Percentiles rank a stretch among this genome's conserved stretches.
Conservation (phyloP, 2,888 invertebrate species). For the Lottia gigantea region DNA sequence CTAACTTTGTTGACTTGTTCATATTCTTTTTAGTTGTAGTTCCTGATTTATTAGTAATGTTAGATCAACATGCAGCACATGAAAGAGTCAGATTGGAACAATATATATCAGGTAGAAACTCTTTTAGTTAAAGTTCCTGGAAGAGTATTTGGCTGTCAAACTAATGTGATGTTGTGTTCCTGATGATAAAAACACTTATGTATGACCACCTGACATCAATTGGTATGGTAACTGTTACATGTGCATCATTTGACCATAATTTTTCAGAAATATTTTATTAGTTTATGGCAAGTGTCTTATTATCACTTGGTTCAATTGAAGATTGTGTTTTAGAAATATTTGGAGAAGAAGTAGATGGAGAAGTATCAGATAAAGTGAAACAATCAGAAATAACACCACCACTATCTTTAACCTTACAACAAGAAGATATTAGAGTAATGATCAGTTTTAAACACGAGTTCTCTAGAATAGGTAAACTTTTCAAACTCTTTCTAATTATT, state of each 20-base stretch:
- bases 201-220: no score
- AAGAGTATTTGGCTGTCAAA: not conserved
- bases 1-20: no score
- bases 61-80: constrained; percentile 91
- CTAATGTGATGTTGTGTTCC: not conserved
- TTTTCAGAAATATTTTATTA: no score
- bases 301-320: no score
- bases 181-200: no score
- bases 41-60: constrained; percentile 51
- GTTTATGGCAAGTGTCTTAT: no score
- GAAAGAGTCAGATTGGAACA: constrained; percentile 84
- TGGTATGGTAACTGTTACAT: no score
- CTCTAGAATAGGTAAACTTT: constrained; percentile 71
- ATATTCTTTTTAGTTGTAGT: constrained; percentile 30
- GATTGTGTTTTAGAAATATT: no score
- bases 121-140: no score
- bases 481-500: no score
- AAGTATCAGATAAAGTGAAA: constrained; percentile 32
- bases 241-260: no score
- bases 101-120: constrained; percentile 70
- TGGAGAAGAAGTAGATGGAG: constrained; percentile 31
- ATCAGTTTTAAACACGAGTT: constrained; percentile 73
- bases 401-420: constrained; percentile 54
- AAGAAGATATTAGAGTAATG: constrained; percentile 72
- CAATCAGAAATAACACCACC: constrained; percentile 47